These are phyloP conservation scores for Toxonevra muliebris DNA, from an alignment of 2,888 invertebrate genomes.

Conservation along the genomic window DNA sequence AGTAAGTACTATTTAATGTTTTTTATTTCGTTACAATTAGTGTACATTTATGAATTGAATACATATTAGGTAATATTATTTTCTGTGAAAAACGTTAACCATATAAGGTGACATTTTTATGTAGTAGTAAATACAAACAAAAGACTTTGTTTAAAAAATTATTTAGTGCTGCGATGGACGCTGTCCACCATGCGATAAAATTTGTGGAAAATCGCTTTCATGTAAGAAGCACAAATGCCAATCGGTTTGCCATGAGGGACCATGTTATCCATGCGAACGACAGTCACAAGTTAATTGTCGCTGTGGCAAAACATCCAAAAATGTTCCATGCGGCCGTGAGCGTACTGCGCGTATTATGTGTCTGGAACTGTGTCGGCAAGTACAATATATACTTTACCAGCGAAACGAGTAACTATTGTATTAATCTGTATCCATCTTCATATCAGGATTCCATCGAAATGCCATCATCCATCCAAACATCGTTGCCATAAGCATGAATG, in stretches of 20 bases:
- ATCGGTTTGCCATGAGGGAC: conserved; percentile 80
- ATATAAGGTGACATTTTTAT: too few species aligned
- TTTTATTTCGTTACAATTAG: too few species aligned
- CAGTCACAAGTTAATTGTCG: conserved; percentile 72
- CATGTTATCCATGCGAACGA: conserved; percentile 80
- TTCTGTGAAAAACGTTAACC: too few species aligned
- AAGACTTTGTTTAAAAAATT: conserved; percentile 1
- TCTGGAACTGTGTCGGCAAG: conserved; percentile 73
- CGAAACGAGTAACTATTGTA: not conserved
- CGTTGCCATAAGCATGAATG: conserved; percentile 86
- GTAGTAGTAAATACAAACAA: too few species aligned
- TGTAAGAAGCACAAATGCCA: conserved; percentile 89
- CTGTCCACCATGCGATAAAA: conserved; percentile 85
- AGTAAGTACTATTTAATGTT: conserved; percentile 61
- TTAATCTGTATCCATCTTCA: not conserved
- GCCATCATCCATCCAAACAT: conserved; percentile 85
- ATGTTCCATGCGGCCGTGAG: conserved; percentile 88
- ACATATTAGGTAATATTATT: too few species aligned
- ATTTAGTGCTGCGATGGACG: conserved; percentile 82
- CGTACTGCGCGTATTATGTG: conserved; percentile 81
- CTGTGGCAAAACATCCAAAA: conserved; percentile 81
- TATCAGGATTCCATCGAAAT: conserved; percentile 79
- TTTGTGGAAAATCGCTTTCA: conserved; percentile 82
- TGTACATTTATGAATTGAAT: too few species aligned
- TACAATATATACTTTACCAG: conserved; percentile 38